A percentile compares a stretch with the other conserved stretches of the same genome.
phyloP scores from a whole-genome alignment of 2,797 vertebrate species.

The Remorina albescens region DNA sequence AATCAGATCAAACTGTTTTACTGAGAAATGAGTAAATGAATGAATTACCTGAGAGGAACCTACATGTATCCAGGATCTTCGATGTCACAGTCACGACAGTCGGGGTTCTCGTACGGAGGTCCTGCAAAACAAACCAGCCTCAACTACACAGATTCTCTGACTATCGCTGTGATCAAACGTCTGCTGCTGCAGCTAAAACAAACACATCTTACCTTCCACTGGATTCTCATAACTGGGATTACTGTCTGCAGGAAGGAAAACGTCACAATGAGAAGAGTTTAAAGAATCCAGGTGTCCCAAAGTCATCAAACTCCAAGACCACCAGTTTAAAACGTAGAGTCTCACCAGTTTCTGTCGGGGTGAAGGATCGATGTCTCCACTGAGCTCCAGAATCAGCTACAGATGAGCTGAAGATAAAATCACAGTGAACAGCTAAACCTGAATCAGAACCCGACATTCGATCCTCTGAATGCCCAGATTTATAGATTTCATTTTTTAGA shows the following conservation, averaged over 20 bases:
- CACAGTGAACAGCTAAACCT: too few relatives aligned
- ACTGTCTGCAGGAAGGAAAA: slow-evolving; percentile 59
- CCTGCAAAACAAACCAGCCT: slow-evolving; percentile 19
- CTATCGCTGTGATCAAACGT: background rate
- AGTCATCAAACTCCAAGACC: too few relatives aligned
- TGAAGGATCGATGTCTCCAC: slow-evolving; percentile 25
- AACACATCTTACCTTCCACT: slow-evolving; percentile 41
- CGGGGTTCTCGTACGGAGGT: slow-evolving; percentile 10
- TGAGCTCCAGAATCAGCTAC: background rate
- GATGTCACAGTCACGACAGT: slow-evolving; percentile 6
- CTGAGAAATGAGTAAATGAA: too few relatives aligned
- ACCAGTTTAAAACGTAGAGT: background rate
- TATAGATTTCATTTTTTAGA: too few relatives aligned
- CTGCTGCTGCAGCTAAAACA: background rate
- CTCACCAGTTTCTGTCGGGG: slow-evolving; percentile 64
- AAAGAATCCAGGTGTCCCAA: background rate
- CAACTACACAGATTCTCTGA: too few relatives aligned
- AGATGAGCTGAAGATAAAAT: slow-evolving; percentile 17
- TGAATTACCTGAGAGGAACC: slow-evolving; percentile 4
- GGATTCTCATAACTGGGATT: slow-evolving; percentile 72
- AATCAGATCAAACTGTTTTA: too few relatives aligned
- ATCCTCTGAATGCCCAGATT: background rate
- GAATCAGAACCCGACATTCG: background rate
- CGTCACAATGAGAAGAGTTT: background rate
- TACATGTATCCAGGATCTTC: slow-evolving; percentile 71